phyloP scores from a whole-genome alignment of 2,113 vertebrate genomes.

The Microtus montanus region DNA sequence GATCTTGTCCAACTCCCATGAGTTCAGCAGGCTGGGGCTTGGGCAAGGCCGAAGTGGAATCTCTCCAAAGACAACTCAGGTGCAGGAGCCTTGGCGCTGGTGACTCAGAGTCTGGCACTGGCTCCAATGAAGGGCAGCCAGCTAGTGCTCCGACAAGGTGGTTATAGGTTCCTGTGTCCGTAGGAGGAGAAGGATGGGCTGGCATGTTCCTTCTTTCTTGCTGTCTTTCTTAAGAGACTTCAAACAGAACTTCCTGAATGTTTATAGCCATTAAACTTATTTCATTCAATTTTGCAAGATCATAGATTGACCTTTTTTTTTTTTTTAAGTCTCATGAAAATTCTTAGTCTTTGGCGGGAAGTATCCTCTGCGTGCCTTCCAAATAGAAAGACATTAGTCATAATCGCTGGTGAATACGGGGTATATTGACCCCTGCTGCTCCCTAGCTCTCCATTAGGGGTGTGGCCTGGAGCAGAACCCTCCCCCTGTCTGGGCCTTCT shows the following conservation, averaged over 20 bases:
- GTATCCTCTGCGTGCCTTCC: not conserved
- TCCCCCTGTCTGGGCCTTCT: not conserved
- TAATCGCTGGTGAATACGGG: not conserved
- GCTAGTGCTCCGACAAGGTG: not conserved
- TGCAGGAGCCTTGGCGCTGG: conserved; percentile 42
- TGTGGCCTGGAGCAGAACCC: not conserved
- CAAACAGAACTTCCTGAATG: conserved; percentile 68
- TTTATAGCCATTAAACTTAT: conserved; percentile 56
- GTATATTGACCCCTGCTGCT: not conserved
- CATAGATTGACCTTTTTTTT: not conserved
- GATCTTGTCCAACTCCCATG: conserved; percentile 46
- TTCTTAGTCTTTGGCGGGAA: conserved; percentile 47
- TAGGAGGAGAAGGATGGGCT: conserved; percentile 20
- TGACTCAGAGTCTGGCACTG: conserved; percentile 69
- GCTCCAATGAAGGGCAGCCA: conserved; percentile 7
- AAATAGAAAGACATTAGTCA: conserved; percentile 33
- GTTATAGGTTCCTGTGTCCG: conserved; percentile 25
- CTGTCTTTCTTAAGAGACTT: conserved; percentile 45
- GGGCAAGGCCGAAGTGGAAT: conserved; percentile 57
- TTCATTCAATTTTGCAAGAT: conserved; percentile 69
- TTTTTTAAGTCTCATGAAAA: conserved; percentile 49
- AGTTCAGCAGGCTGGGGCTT: conserved; percentile 62
- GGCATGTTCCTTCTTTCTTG: not conserved
- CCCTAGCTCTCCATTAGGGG: not conserved
- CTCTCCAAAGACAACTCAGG: conserved; percentile 68